A percentile compares a stretch with the other conserved stretches of the same genome.
phyloP scores from a whole-genome alignment of 1,140 invertebrate genomes.

The Pollicipes pollicipes region DNA sequence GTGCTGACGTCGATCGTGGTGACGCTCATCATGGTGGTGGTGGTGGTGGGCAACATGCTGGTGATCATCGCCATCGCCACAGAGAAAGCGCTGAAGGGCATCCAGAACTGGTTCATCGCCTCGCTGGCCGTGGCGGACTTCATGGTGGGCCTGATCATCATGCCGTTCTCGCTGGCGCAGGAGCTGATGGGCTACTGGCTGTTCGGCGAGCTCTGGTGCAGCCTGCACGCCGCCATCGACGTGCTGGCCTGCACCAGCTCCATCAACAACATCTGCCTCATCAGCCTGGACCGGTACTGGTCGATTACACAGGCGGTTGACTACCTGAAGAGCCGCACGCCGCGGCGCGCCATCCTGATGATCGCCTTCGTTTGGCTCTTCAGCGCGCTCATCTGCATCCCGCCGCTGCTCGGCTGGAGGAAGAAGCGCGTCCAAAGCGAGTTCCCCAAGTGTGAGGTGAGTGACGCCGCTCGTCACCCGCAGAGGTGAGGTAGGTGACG shows the following conservation, averaged over 20 bases:
- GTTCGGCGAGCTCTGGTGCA: constrained; percentile 85
- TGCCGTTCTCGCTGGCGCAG: constrained; percentile 92
- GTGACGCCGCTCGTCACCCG: constrained; percentile 9
- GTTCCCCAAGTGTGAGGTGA: constrained; percentile 18
- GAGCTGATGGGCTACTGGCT: constrained; percentile 92
- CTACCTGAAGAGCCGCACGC: constrained; percentile 86
- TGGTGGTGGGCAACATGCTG: constrained; percentile 93
- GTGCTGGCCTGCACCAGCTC: constrained; percentile 89
- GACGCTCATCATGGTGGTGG: constrained; percentile 83
- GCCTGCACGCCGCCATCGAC: constrained; percentile 85
- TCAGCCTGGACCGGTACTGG: constrained; percentile 87
- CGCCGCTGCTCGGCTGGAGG: constrained; percentile 89
- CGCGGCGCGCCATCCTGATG: constrained; percentile 76
- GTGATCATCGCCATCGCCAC: constrained; percentile 93
- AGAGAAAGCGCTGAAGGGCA: constrained; percentile 84
- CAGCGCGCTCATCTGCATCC: constrained; percentile 85
- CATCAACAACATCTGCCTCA: constrained; percentile 91
- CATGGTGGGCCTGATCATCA: constrained; percentile 80
- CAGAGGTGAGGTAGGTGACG: no score
- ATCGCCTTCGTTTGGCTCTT: constrained; percentile 86
- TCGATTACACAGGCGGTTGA: constrained; percentile 89
- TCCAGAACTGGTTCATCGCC: constrained; percentile 96
- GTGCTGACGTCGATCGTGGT: constrained; percentile 74
- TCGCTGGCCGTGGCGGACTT: constrained; percentile 91
- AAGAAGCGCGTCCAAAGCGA: constrained; percentile 27